Evolutionary conservation across 1,140 invertebrate genomes (phyloP), one percentile per base, ranked within the genome.

Genomic region (Drosophila seguyi): DNA sequence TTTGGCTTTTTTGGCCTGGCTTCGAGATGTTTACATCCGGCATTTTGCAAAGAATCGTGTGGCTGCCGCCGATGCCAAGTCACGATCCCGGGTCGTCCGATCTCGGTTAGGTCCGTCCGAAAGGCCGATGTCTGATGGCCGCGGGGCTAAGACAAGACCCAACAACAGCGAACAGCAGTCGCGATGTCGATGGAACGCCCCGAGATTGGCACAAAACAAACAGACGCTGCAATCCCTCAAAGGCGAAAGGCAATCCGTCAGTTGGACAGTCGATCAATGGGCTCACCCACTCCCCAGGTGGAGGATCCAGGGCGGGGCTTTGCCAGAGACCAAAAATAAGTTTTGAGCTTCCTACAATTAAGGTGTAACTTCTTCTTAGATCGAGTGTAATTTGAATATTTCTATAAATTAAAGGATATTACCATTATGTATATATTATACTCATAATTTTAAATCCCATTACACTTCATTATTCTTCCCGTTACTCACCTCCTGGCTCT

Each of bases 41-140:
- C 48, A 81, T 85, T 90, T 71, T 77, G 80, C 65, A 84, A 87
- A 90, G 82, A 91, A 90, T 91, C 85, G 90, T 91, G 90, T 87
- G 83, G 78, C 62, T 71, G 73, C 81, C 55, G 62, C 56, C 65
- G 72, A 84, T 84, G 88, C 55, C 53, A 72, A 90, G 86, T 90
- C 86, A 90, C 86, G 86, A 77, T 59, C 42, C 68, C 68, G 48
- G 68, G 36, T 72, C 66, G 56, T 59, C 44, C 29, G 71, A 68
- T 62, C 67, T 75, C 78, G 67, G 50, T 20, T 61, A 22, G 31
- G 48, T 47, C 80, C 75, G 31, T 53, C 52, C 29, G 14, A 60
- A 42, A 44, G 45, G 41, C 36, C 39, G 57, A 57, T 45, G 69
- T 78, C 81, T 90, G 68, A 69, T 81, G 57, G 59, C 83, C 79